These are phyloP conservation scores for Copidosoma floridanum DNA, from an alignment of 1,140 invertebrate species.

Conservation along the genomic window DNA sequence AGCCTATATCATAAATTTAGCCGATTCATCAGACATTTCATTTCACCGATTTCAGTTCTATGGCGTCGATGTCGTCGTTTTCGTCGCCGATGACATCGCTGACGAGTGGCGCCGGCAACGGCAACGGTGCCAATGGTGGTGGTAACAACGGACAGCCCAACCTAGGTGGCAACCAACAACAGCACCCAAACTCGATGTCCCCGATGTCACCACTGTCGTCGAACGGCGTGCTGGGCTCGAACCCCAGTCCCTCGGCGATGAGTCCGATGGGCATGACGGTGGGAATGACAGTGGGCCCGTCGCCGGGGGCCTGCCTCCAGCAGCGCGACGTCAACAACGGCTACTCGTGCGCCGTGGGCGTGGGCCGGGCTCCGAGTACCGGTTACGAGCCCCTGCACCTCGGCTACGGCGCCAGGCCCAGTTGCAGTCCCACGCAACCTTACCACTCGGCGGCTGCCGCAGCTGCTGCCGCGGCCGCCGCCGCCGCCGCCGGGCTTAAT, in stretches of 20 bases:
- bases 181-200: conserved; percentile 51
- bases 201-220: conserved; percentile 59
- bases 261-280: conserved; percentile 55
- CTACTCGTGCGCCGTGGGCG: conserved; percentile 66
- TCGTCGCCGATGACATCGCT: too few species aligned
- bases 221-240: conserved; percentile 45
- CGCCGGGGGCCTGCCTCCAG: conserved; percentile 66
- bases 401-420: conserved; percentile 63
- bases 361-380: conserved; percentile 43
- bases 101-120: conserved; percentile 44
- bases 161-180: conserved; percentile 4
- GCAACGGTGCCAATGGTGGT: conserved; percentile 7
- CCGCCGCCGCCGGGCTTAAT: conserved; percentile 49
- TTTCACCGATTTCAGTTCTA: conserved; percentile 53
- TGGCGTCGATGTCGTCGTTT: conserved; percentile 60
- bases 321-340: conserved; percentile 65
- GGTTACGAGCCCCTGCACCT: conserved; percentile 69
- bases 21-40: too few species aligned
- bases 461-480: conserved; percentile 10
- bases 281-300: conserved; percentile 57
- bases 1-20: too few species aligned
- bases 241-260: conserved; percentile 57
- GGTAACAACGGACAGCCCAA: background rate
- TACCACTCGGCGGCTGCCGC: conserved; percentile 55
- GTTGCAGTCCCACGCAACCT: conserved; percentile 66